phyloP scores from a whole-genome alignment of 2,113 vertebrate species.

The Actenoides lindsayi region DNA sequence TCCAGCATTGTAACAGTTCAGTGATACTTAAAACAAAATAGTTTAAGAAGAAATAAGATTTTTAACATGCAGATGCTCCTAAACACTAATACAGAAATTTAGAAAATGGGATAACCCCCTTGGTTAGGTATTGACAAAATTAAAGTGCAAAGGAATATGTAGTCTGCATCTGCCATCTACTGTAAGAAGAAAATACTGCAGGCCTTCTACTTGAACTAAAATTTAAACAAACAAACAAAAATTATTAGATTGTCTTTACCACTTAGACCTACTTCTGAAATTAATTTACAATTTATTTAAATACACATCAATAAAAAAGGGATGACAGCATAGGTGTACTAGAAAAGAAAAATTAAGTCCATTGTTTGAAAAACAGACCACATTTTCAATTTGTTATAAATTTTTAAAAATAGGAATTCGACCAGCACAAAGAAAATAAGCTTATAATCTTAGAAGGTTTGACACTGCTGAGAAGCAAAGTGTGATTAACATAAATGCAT shows the following conservation, averaged over 20 bases:
- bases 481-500: neutral
- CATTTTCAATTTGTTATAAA: neutral
- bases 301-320: neutral
- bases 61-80: neutral
- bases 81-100: constrained; percentile 44
- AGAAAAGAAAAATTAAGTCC: neutral
- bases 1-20: neutral
- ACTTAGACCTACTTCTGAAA: neutral
- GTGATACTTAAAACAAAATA: neutral
- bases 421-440: neutral
- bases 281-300: neutral
- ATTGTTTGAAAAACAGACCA: neutral
- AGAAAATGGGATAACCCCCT: constrained; percentile 29
- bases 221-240: neutral
- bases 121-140: neutral
- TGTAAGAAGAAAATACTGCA: constrained; percentile 39
- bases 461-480: accelerated
- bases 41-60: constrained; percentile 8
- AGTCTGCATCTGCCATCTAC: constrained; percentile 74
- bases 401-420: neutral
- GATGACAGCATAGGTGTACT: neutral
- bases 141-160: neutral
- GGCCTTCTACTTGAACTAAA: neutral
- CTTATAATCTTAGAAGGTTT: neutral
- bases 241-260: neutral